A percentile compares a stretch with the other conserved stretches of the same genome.
phyloP scores from a whole-genome alignment of 2,888 invertebrate species.

The Hedya salicella region DNA sequence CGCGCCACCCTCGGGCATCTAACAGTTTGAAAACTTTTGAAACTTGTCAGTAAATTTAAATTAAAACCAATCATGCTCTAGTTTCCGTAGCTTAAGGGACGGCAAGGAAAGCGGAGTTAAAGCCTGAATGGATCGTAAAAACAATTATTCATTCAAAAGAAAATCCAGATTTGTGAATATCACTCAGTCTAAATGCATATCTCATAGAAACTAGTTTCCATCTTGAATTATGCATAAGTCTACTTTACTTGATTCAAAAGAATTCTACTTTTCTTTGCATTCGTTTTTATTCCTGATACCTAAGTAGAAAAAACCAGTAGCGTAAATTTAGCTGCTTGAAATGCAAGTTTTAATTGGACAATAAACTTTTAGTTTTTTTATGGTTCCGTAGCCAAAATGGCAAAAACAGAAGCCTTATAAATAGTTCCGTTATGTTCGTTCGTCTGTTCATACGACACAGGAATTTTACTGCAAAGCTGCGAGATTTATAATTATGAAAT shows the following conservation, averaged over 20 bases:
- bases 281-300: constrained; percentile 29
- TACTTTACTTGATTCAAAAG: constrained; percentile 43
- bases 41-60: constrained; percentile 1
- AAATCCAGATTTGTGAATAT: constrained; percentile 40
- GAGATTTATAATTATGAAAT: no score
- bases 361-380: not conserved
- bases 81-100: not conserved
- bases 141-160: constrained; percentile 33
- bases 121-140: constrained; percentile 22
- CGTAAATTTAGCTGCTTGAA: not conserved
- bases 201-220: constrained; percentile 42
- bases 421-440: no score
- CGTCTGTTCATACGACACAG: no score
- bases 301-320: constrained; percentile 21
- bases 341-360: constrained; percentile 11
- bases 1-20: no score
- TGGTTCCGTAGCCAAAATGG: not conserved
- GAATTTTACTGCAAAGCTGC: no score
- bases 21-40: no score
- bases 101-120: constrained; percentile 6
- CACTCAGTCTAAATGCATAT: constrained; percentile 42
- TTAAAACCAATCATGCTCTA: constrained; percentile 1
- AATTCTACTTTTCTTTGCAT: constrained; percentile 33
- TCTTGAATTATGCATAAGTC: constrained; percentile 44
- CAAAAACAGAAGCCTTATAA: no score